Evolutionary conservation across 1,140 invertebrate genomes (phyloP).

Genomic region (Anoplophora glabripennis): DNA sequence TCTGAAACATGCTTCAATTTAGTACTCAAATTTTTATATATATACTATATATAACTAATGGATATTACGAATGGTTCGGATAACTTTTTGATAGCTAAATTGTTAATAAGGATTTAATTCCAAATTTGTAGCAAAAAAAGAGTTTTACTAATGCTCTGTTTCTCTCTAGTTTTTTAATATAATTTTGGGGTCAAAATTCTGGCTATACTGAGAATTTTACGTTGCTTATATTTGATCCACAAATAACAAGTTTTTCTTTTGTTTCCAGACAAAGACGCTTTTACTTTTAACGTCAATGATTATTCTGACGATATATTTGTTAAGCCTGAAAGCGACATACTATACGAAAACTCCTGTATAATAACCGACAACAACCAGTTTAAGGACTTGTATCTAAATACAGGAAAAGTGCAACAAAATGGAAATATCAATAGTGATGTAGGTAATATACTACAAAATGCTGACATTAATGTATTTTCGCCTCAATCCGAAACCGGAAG

Average conservation of each 20-base stretch:
- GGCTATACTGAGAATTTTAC: not conserved
- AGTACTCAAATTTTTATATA: too few species aligned
- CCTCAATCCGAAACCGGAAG: slow-evolving; percentile 6
- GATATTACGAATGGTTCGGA: too few species aligned
- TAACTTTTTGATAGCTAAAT: too few species aligned
- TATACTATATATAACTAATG: too few species aligned
- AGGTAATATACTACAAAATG: not conserved
- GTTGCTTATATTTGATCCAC: not conserved
- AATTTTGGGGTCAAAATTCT: not conserved
- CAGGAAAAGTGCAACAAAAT: not conserved
- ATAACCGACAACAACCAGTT: too few species aligned
- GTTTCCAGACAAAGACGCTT: slow-evolving; percentile 28
- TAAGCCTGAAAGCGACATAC: slow-evolving; percentile 5
- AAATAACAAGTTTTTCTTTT: slow-evolving; percentile 3
- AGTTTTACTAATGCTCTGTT: too few species aligned
- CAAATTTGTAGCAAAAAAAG: too few species aligned
- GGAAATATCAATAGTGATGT: slow-evolving; percentile 6
- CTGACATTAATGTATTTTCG: slow-evolving; percentile 4
- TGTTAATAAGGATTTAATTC: too few species aligned
- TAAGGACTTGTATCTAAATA: slow-evolving; percentile 6
- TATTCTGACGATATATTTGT: slow-evolving; percentile 7
- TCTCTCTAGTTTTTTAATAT: not conserved
- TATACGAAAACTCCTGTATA: not conserved
- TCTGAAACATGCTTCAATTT: too few species aligned
- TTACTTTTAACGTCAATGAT: slow-evolving; percentile 14